Evolutionary conservation across 2,888 invertebrate genomes (phyloP).

Genomic region (Arrhopalites spinosus): DNA sequence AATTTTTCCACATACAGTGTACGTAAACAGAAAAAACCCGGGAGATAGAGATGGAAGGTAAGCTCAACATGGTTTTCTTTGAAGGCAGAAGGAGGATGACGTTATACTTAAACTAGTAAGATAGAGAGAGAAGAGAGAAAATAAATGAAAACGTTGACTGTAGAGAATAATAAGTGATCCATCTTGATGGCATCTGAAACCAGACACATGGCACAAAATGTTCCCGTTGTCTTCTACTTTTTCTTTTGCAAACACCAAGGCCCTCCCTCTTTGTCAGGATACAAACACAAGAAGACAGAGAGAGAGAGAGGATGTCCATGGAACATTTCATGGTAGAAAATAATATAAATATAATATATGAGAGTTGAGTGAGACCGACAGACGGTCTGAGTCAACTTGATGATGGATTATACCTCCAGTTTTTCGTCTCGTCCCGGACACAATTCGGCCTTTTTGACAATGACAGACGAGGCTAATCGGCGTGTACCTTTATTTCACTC

Average conservation of each 20-base stretch:
- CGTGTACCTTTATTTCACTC: slow-evolving; percentile 43
- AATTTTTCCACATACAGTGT: no score
- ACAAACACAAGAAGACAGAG: neutral
- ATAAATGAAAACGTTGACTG: slow-evolving; percentile 31
- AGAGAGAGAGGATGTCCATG: no score
- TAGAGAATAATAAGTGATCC: slow-evolving; percentile 35
- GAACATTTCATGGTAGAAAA: no score
- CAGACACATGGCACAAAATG: slow-evolving; percentile 37
- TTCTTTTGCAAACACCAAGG: neutral
- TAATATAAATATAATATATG: neutral
- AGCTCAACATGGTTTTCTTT: no score
- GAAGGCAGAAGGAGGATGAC: neutral
- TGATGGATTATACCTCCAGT: slow-evolving; percentile 49
- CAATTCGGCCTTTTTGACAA: slow-evolving; percentile 49
- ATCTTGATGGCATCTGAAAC: slow-evolving; percentile 37
- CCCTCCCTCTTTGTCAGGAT: neutral
- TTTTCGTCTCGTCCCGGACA: slow-evolving; percentile 7
- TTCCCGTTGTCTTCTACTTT: slow-evolving; percentile 15
- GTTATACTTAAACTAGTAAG: neutral
- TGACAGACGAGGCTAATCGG: slow-evolving; percentile 55
- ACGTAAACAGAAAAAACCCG: no score
- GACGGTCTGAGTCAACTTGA: slow-evolving; percentile 31
- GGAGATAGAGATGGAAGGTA: no score
- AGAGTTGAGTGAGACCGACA: neutral
- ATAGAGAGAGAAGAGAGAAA: slow-evolving; percentile 6